Evolutionary conservation across 2,888 invertebrate species (phyloP), one percentile per base, ranked within the genome.

Genomic region (Pollenia labialis): DNA sequence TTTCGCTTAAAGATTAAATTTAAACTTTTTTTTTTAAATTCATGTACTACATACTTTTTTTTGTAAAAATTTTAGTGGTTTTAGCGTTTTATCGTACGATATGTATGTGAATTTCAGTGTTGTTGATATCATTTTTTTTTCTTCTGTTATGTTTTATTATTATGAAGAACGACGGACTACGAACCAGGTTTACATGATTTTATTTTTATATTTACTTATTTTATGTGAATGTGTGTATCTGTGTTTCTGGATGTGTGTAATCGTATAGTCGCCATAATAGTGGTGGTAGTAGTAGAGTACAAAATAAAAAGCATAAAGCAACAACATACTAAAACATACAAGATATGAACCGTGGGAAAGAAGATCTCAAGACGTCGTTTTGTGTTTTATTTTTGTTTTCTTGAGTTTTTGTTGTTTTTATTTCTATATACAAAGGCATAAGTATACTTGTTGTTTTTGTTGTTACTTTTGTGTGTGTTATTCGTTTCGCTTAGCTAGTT

Each of bases 301-400:
- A 62, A 84, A 66, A 77, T 58, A 74, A 84, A 84, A 72, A 85
- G 79, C 82, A 84, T 84, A 87, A 81, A 83, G 76, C 86, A 86
- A 85, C 84, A 87, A 90, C 89, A 87, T 84, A 84, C 84, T 77
- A 81, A 87, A 87, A 87, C 89, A 90, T 90, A 91, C 91, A 91
- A 92, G 93, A 92, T 93, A 93, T 92, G 92, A 92, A 93, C 93
- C 93, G 93, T 93, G 93, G 93, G 93, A 93, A 93, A 92, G 92
- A 92, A 92, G 91, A 91, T 90, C 91, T 90, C 91, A 91, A 92
- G 91, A 91, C 91, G 91, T 83, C 60, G 81, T 89, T 91, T 90
- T 89, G 76, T 87, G 88, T 79, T 69, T 82, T 74, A 60, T 48
- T 60, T 81, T 66, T 79, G 79, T 60, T 77, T 77, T 46, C 68